Evolutionary conservation across 2,113 vertebrate species (phyloP).

Genomic region (Laticauda colubrina): DNA sequence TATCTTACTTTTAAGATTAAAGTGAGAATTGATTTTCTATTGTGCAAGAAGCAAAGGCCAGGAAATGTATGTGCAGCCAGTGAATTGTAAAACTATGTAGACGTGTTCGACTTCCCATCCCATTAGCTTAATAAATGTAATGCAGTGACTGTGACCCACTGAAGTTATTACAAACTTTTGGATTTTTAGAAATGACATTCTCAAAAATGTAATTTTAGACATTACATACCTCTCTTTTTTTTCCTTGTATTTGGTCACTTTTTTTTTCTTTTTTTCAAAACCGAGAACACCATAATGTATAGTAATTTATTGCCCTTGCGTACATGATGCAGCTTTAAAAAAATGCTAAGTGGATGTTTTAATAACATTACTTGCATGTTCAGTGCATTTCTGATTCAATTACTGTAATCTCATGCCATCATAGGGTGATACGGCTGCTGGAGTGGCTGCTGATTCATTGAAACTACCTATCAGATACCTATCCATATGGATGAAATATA

Average conservation of each 20-base stretch:
- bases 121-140: constrained; percentile 36
- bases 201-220: background rate
- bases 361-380: constrained; percentile 41
- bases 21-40: background rate
- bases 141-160: constrained; percentile 8
- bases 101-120: constrained; percentile 1
- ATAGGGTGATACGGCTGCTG: background rate
- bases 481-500: background rate
- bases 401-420: constrained; percentile 27
- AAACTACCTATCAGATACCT: constrained; percentile 20
- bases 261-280: constrained; percentile 48
- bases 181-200: constrained; percentile 28
- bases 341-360: constrained; percentile 44
- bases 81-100: constrained; percentile 22
- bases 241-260: background rate
- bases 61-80: background rate
- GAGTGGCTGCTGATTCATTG: constrained; percentile 14
- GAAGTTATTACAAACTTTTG: constrained; percentile 9
- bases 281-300: constrained; percentile 14
- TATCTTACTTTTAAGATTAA: constrained; percentile 2
- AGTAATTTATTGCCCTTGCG: constrained; percentile 52
- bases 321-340: constrained; percentile 40
- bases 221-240: constrained; percentile 36
- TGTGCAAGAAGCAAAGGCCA: background rate
- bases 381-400: constrained; percentile 36